phyloP scores from a whole-genome alignment of 2,888 invertebrate genomes.

The Apamea monoglypha region DNA sequence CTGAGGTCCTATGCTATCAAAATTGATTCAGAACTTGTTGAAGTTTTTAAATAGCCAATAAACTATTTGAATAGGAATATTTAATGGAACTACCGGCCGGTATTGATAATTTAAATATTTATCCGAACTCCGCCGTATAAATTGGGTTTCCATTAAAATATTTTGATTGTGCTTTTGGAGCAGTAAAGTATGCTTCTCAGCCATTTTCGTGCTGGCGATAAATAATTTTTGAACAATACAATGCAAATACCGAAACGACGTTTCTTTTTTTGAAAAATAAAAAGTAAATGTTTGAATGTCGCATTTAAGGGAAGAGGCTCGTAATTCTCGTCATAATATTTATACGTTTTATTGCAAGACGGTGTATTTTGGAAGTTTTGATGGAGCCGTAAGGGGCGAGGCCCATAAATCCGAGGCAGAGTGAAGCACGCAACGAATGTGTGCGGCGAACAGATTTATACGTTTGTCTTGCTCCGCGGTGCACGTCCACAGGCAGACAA shows the following conservation, averaged over 20 bases:
- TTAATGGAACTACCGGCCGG: slow-evolving; percentile 41
- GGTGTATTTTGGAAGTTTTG: slow-evolving; percentile 73
- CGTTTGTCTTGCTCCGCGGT: slow-evolving; percentile 77
- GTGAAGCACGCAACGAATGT: slow-evolving; percentile 82
- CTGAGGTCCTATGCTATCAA: slow-evolving; percentile 56
- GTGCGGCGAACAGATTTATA: slow-evolving; percentile 82
- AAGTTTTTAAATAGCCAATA: slow-evolving; percentile 70
- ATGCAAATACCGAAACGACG: slow-evolving; percentile 1
- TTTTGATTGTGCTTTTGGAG: slow-evolving; percentile 58
- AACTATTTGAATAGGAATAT: slow-evolving; percentile 68
- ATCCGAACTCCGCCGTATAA: slow-evolving; percentile 50
- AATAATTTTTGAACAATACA: slow-evolving; percentile 30
- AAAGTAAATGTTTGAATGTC: slow-evolving; percentile 24
- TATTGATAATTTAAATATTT: slow-evolving; percentile 68
- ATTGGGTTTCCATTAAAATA: slow-evolving; percentile 55
- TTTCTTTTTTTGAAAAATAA: slow-evolving; percentile 23
- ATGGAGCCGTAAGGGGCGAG: slow-evolving; percentile 76
- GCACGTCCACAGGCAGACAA: slow-evolving; percentile 76
- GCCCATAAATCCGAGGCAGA: slow-evolving; percentile 80
- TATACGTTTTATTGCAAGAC: slow-evolving; percentile 61
- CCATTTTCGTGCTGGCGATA: slow-evolving; percentile 20
- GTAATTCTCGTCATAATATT: slow-evolving; percentile 62
- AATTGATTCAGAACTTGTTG: slow-evolving; percentile 67
- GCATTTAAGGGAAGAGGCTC: slow-evolving; percentile 35
- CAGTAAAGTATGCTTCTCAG: slow-evolving; percentile 38